These are phyloP conservation scores for Argyresthia goedartella DNA, from an alignment of 2,888 invertebrate species.

Conservation along the genomic window DNA sequence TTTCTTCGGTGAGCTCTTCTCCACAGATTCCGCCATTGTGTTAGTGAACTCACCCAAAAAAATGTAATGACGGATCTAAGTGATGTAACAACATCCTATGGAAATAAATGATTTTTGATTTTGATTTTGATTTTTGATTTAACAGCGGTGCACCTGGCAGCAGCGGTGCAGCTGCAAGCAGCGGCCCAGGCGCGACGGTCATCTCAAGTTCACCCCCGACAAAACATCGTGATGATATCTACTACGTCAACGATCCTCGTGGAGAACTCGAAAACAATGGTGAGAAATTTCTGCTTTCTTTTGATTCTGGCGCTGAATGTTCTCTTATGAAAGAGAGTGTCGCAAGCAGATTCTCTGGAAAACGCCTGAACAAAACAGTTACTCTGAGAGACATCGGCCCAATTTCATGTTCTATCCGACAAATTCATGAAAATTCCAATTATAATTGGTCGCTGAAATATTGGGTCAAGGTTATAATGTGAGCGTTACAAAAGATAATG, in stretches of 20 bases:
- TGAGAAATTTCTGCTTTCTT: not conserved
- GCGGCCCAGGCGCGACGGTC: too few species aligned
- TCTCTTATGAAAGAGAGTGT: not conserved
- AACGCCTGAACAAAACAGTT: not conserved
- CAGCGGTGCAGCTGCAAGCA: too few species aligned
- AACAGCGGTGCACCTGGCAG: too few species aligned
- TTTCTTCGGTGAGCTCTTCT: too few species aligned
- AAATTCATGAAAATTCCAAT: not conserved
- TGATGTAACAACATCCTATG: too few species aligned
- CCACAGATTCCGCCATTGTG: too few species aligned
- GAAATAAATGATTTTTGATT: too few species aligned
- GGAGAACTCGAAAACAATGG: not conserved
- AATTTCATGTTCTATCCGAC: constrained; percentile 2
- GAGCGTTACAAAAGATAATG: not conserved
- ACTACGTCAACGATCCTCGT: not conserved
- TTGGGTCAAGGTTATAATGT: constrained; percentile 1
- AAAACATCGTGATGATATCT: not conserved
- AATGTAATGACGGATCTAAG: too few species aligned
- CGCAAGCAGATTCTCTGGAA: not conserved
- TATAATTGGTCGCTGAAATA: constrained; percentile 3
- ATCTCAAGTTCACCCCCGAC: too few species aligned
- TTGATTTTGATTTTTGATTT: too few species aligned
- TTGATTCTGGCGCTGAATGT: not conserved
- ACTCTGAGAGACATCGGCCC: not conserved
- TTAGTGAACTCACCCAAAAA: too few species aligned